phyloP scores from a whole-genome alignment of 2,888 invertebrate species.

The Noctua comes region DNA sequence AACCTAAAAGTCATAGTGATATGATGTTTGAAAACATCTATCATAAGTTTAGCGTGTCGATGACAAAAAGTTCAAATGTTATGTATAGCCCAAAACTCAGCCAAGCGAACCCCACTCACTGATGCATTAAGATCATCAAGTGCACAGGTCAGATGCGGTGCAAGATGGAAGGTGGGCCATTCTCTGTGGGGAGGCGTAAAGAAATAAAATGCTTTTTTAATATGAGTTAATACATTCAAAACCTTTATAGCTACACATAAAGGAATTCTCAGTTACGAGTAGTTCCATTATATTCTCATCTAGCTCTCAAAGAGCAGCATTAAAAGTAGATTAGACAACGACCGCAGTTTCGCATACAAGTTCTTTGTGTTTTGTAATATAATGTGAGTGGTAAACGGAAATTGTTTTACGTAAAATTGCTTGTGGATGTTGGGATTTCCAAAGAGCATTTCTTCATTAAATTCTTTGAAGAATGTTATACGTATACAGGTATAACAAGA shows the following conservation, averaged over 20 bases:
- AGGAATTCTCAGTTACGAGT: not conserved
- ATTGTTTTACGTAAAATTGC: conserved; percentile 36
- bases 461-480: too few relatives aligned
- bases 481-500: too few relatives aligned
- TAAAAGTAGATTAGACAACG: conserved; percentile 49
- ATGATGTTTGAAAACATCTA: not conserved
- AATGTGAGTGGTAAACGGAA: conserved; percentile 25
- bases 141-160: too few relatives aligned
- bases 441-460: not conserved
- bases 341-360: conserved; percentile 2
- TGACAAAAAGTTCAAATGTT: too few relatives aligned
- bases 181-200: too few relatives aligned
- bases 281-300: conserved; percentile 50
- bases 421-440: conserved; percentile 5
- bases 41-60: too few relatives aligned
- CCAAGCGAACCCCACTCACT: too few relatives aligned
- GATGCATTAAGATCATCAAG: too few relatives aligned
- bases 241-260: not conserved
- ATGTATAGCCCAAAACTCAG: too few relatives aligned
- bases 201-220: not conserved
- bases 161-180: too few relatives aligned
- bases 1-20: not conserved
- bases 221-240: not conserved
- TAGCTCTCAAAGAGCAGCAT: conserved; percentile 46
- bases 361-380: conserved; percentile 39